Percentiles rank a stretch among this genome's conserved stretches.
Evolutionary conservation across 1,140 invertebrate species (phyloP).

Genomic region (Branchinecta lynchi): DNA sequence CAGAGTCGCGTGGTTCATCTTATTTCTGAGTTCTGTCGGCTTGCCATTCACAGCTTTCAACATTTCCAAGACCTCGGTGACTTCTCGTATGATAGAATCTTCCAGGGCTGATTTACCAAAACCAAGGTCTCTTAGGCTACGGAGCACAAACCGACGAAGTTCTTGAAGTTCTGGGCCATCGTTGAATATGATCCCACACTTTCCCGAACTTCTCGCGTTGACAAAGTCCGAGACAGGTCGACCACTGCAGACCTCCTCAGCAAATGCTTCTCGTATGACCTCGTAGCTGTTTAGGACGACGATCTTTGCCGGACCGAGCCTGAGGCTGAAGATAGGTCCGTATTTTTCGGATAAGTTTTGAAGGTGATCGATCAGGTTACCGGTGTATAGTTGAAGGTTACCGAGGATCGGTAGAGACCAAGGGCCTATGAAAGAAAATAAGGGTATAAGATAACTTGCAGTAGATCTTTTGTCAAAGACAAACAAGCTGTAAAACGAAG

Average conservation of each 20-base stretch:
- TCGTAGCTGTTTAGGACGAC: conserved; percentile 21
- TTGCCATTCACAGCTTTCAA: too few relatives aligned
- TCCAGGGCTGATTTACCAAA: conserved; percentile 23
- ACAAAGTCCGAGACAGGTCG: conserved; percentile 20
- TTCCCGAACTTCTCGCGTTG: conserved; percentile 13
- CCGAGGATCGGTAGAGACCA: conserved; percentile 21
- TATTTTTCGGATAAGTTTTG: conserved; percentile 19
- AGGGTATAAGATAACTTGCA: too few relatives aligned
- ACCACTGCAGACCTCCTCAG: conserved; percentile 19
- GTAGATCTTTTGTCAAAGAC: too few relatives aligned
- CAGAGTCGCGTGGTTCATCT: too few relatives aligned
- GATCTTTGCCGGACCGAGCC: conserved; percentile 16
- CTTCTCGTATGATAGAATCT: conserved; percentile 20
- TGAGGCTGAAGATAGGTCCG: conserved; percentile 20
- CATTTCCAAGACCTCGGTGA: conserved; percentile 19
- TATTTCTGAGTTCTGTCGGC: too few relatives aligned
- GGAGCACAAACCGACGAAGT: conserved; percentile 21
- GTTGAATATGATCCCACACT: conserved; percentile 20
- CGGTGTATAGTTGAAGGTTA: conserved; percentile 18
- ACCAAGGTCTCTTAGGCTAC: conserved; percentile 22
- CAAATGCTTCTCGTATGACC: conserved; percentile 20
- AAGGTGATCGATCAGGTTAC: conserved; percentile 16
- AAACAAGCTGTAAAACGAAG: too few relatives aligned
- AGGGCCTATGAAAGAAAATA: conserved; percentile 18
- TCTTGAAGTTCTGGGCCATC: conserved; percentile 21